Evolutionary conservation across 2,888 invertebrate genomes (phyloP).

Genomic region (Biston betularia): DNA sequence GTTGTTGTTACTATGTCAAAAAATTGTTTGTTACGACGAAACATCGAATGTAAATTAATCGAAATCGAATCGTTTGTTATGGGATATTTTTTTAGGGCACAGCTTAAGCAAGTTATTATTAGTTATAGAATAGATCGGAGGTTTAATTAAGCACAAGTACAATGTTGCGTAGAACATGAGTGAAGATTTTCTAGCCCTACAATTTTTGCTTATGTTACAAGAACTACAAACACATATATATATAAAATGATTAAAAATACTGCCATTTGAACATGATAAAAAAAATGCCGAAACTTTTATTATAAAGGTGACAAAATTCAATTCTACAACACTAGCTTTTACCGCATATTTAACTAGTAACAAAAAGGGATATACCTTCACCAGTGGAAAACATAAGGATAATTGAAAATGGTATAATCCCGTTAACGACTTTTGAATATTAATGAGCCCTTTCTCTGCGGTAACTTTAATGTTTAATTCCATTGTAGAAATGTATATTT

Average conservation of each 20-base stretch:
- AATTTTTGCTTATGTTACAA: too few species aligned
- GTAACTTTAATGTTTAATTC: conserved; percentile 42
- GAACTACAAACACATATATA: too few species aligned
- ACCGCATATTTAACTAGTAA: conserved; percentile 55
- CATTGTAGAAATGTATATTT: conserved; percentile 29
- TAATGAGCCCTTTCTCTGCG: conserved; percentile 50
- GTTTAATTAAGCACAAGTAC: too few species aligned
- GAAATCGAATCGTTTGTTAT: too few species aligned
- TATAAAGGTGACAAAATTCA: not conserved
- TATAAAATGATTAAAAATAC: too few species aligned
- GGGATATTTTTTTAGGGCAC: too few species aligned
- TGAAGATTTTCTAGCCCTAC: too few species aligned
- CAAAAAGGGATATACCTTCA: conserved; percentile 55
- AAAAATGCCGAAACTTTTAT: too few species aligned
- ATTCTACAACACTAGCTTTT: conserved; percentile 33
- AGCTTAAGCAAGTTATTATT: too few species aligned
- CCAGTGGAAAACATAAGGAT: conserved; percentile 49
- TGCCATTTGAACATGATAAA: too few species aligned
- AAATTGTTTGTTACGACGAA: not conserved
- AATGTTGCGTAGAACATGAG: too few species aligned
- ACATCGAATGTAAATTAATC: not conserved
- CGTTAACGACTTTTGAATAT: conserved; percentile 57
- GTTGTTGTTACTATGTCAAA: conserved; percentile 16
- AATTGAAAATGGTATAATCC: conserved; percentile 59
- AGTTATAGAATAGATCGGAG: too few species aligned